Percentiles rank a stretch among this genome's conserved stretches.
These are phyloP conservation scores for Hycleus phaleratus DNA, from an alignment of 1,140 invertebrate species.

Conservation along the genomic window DNA sequence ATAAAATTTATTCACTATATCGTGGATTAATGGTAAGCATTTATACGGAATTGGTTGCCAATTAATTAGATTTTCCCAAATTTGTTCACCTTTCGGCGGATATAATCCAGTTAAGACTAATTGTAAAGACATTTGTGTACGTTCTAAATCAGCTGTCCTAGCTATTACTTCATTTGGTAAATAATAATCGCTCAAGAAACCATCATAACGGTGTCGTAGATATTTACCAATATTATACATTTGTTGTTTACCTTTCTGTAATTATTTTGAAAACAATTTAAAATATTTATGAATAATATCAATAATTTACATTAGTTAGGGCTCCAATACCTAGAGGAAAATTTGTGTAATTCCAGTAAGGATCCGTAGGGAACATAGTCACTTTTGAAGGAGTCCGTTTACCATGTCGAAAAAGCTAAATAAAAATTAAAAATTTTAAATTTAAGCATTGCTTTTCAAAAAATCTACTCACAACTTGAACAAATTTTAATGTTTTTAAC, in stretches of 20 bases:
- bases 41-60: constrained; percentile 84
- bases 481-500: no score
- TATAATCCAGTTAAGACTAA: constrained; percentile 75
- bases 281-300: not conserved
- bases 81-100: constrained; percentile 58
- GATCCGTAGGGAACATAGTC: constrained; percentile 55
- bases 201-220: constrained; percentile 52
- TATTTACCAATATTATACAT: constrained; percentile 55
- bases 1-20: not conserved
- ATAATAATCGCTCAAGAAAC: constrained; percentile 54
- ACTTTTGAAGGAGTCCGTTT: constrained; percentile 61
- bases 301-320: constrained; percentile 60
- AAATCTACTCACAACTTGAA: no score
- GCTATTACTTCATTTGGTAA: constrained; percentile 38
- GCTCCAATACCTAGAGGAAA: constrained; percentile 63
- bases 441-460: no score
- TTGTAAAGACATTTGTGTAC: constrained; percentile 55
- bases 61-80: constrained; percentile 58
- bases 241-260: constrained; percentile 30
- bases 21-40: constrained; percentile 4
- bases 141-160: constrained; percentile 40
- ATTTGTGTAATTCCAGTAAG: constrained; percentile 49
- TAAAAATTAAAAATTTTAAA: not conserved
- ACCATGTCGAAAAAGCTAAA: constrained; percentile 66
- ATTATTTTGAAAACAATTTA: constrained; percentile 1